Base-by-base conservation (phyloP, 2,888 invertebrate genomes). In the Amiota communis region DNA sequence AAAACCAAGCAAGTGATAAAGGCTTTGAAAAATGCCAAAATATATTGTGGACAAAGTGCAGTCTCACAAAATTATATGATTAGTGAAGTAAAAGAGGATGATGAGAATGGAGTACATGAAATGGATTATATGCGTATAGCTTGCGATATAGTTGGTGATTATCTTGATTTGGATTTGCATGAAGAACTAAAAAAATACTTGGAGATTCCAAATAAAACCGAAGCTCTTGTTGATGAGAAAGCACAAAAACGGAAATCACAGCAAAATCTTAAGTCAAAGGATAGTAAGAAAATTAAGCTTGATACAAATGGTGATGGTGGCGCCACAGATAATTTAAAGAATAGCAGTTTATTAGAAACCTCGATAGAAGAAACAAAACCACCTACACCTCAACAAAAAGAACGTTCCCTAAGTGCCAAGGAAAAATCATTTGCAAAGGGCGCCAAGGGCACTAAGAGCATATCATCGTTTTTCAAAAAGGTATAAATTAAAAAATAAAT, bases 141-240 rank as follows among this genome's bases (percentile, higher is more conserved):
- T 0, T 93, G 93, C 87, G 96, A 95, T 12, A 93, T 96, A 76
- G 91, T 96, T 64, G 94, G 95, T 0, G 95, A 95, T 82, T 96
- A 96, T 88, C 90, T 96, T 48, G 91, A 93, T 83, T 92, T 93
- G 63, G 93, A 94, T 78, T 88, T 96, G 71, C 91, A 92, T 71
- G 91, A 92, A 72, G 92, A 92, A 82, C 90, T 96, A 71, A 91
- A 92, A 70, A 91, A 92, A 72, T 91, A 92, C 86, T 91, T 96
- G 78, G 92, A 94, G 80, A 81, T 88, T 73, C 84, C 88, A 8
- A 80, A 78, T 2, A 82, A 86, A 73, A 81, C 84, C 12, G 80
- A 86, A 48, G 81, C 85, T 1, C 65, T 81, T n/a, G 91, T 95
- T 71, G 82, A 91, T n/a, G 81, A 86, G 15, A 84, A 91, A 73